Percentiles rank a stretch among this genome's conserved stretches.
phyloP scores from a whole-genome alignment of 1,140 invertebrate species.

The Propsilocerus akamusi region DNA sequence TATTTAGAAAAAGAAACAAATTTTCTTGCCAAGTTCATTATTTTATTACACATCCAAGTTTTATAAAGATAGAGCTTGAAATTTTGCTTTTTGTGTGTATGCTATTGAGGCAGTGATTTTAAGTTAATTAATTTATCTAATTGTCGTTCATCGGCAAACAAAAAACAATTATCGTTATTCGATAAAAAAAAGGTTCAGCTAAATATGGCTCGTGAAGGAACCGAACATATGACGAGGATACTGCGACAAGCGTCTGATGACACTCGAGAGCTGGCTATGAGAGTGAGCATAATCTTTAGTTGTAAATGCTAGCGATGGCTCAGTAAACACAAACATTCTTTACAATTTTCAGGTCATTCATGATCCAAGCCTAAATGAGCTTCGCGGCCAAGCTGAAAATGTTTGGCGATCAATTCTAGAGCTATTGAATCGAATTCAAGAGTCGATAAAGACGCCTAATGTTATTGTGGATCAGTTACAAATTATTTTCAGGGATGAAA shows the following conservation, averaged over 20 bases:
- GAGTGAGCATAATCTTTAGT: not conserved
- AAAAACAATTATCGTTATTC: not conserved
- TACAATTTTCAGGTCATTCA: not conserved
- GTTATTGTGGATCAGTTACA: not conserved
- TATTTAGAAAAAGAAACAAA: no score
- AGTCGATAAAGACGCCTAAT: not conserved
- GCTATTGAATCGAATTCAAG: not conserved
- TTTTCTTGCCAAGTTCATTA: not conserved
- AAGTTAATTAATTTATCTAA: not conserved
- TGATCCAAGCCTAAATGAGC: not conserved
- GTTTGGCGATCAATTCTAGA: not conserved
- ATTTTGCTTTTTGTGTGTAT: no score
- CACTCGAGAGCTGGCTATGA: not conserved
- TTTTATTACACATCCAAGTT: not conserved
- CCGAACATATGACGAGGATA: not conserved
- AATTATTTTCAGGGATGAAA: constrained; percentile 4
- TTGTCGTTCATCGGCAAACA: not conserved
- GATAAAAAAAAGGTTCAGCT: not conserved
- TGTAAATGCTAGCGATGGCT: not conserved
- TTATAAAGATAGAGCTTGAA: not conserved
- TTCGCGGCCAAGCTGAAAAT: not conserved
- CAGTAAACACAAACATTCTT: not conserved
- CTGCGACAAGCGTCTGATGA: not conserved
- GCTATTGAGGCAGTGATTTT: not conserved
- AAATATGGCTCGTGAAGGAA: not conserved